A percentile compares a stretch with the other conserved stretches of the same genome.
These are phyloP conservation scores for Halictus ligatus DNA, from an alignment of 2,888 invertebrate species.

Conservation along the genomic window DNA sequence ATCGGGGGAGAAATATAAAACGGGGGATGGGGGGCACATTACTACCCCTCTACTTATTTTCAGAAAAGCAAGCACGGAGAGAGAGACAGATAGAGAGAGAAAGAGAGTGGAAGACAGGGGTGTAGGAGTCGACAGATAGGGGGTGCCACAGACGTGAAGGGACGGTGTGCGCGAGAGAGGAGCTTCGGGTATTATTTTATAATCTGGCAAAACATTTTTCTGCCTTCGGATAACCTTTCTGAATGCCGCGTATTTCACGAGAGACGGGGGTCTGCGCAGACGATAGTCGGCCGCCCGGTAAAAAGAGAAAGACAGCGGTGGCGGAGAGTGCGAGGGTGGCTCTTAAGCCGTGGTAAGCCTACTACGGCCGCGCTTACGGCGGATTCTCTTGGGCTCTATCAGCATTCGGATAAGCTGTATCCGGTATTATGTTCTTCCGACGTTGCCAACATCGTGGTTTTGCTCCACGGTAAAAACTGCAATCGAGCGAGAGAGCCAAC, in stretches of 20 bases:
- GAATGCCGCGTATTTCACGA: constrained; percentile 61
- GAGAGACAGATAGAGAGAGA: neutral
- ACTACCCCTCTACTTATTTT: neutral
- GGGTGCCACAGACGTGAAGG: neutral
- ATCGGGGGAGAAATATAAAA: neutral
- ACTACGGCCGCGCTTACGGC: constrained; percentile 75
- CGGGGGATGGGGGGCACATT: neutral
- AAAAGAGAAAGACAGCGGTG: constrained; percentile 36
- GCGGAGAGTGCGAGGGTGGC: constrained; percentile 35
- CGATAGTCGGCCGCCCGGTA: constrained; percentile 42
- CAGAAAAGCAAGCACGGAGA: neutral
- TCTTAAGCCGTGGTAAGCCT: constrained; percentile 78
- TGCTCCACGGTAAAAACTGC: constrained; percentile 65
- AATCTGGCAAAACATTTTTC: constrained; percentile 77
- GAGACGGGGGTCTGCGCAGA: constrained; percentile 37
- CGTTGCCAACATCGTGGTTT: constrained; percentile 76
- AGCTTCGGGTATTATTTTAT: constrained; percentile 60
- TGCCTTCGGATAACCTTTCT: constrained; percentile 63
- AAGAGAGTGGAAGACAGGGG: neutral
- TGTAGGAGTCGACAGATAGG: constrained; percentile 8
- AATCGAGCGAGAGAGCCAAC: constrained; percentile 46
- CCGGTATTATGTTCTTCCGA: constrained; percentile 77
- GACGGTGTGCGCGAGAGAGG: neutral
- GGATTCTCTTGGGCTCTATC: constrained; percentile 77
- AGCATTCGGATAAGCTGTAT: constrained; percentile 79